Evolutionary conservation across 2,888 invertebrate species (phyloP).

Genomic region (Teleogryllus oceanicus): DNA sequence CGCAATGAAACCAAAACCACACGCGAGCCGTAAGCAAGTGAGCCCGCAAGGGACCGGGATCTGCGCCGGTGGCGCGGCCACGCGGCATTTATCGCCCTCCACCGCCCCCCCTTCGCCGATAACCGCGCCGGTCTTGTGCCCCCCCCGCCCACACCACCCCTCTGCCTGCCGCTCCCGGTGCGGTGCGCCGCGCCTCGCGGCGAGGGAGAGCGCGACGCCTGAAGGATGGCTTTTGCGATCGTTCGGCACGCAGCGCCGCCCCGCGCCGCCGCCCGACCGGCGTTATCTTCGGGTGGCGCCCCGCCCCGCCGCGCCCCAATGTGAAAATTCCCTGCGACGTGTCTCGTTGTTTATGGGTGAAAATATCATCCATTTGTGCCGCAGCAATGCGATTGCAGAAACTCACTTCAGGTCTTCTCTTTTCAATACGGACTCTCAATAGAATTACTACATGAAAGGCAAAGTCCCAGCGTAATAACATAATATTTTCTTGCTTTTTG

Average conservation of each 20-base stretch:
- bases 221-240: slow-evolving; percentile 12
- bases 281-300: neutral
- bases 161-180: neutral
- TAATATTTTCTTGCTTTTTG: too few relatives aligned
- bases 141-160: neutral
- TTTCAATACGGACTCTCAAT: neutral
- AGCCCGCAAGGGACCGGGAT: too few relatives aligned
- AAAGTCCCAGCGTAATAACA: too few relatives aligned
- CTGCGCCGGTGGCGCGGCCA: too few relatives aligned
- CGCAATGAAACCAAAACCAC: too few relatives aligned
- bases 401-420: neutral
- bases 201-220: neutral
- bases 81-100: neutral
- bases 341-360: neutral
- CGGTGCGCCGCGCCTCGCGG: neutral
- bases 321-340: neutral
- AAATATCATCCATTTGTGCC: neutral
- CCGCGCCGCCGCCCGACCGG: neutral
- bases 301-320: neutral
- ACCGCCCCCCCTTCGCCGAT: neutral
- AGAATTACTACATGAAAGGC: too few relatives aligned
- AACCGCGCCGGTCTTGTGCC: neutral
- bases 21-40: too few relatives aligned
- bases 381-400: neutral
- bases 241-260: neutral